Evolutionary conservation across 2,113 vertebrate genomes (phyloP).

Genomic region (Coturnix japonica): DNA sequence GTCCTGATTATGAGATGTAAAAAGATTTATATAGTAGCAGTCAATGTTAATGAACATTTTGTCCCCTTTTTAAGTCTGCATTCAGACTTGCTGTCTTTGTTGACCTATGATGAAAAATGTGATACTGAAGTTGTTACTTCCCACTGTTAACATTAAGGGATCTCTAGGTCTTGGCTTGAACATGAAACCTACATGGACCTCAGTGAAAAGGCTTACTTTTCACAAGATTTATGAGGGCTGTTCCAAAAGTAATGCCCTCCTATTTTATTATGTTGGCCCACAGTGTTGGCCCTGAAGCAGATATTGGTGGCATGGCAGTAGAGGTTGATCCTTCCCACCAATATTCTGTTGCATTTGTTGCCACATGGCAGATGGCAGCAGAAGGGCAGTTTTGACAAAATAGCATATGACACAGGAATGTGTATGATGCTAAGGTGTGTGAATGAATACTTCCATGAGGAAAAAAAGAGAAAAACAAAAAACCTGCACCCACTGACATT

Average conservation of each 20-base stretch:
- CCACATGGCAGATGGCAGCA: neutral
- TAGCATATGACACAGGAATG: no score
- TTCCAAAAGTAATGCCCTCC: neutral
- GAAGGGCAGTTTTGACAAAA: no score
- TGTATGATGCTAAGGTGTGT: no score
- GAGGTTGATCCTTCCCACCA: neutral
- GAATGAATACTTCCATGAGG: no score
- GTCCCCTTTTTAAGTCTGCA: neutral
- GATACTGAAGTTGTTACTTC: neutral
- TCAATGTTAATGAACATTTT: neutral
- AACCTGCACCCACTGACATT: no score
- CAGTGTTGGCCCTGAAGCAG: neutral
- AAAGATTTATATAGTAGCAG: neutral
- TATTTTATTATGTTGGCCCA: neutral
- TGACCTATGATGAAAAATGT: neutral
- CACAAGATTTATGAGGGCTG: neutral
- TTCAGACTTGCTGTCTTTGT: neutral
- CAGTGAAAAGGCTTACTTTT: neutral
- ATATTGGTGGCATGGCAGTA: neutral
- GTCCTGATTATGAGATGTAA: neutral
- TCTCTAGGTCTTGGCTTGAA: neutral
- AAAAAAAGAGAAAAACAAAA: no score
- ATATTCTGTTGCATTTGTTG: neutral
- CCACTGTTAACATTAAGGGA: neutral
- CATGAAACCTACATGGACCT: neutral